Evolutionary conservation across 2,113 vertebrate genomes (phyloP).

Genomic region (Syngnathus typhle): DNA sequence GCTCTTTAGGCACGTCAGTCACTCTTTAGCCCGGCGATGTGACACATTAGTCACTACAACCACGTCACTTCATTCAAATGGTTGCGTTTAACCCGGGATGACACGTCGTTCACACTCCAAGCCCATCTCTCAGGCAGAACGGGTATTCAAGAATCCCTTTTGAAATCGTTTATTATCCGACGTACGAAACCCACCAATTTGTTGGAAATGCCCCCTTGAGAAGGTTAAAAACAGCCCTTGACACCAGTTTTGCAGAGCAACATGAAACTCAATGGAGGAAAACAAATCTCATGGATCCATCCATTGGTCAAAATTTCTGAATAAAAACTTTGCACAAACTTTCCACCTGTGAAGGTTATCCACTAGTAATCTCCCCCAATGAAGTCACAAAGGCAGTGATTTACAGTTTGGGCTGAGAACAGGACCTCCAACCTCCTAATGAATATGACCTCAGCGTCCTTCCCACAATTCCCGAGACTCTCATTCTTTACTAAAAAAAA

Average conservation of each 20-base stretch:
- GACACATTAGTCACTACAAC: constrained; percentile 53
- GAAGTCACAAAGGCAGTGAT: constrained; percentile 49
- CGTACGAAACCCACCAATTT: no score
- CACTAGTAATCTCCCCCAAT: constrained; percentile 39
- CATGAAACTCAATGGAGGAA: no score
- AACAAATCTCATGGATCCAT: no score
- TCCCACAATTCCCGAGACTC: constrained; percentile 52
- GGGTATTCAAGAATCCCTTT: background rate
- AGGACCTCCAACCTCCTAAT: constrained; percentile 55
- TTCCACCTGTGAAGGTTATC: constrained; percentile 26
- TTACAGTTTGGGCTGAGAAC: constrained; percentile 44
- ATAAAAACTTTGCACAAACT: background rate
- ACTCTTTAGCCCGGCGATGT: constrained; percentile 39
- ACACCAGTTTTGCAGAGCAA: no score
- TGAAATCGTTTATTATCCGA: no score
- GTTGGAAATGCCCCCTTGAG: no score
- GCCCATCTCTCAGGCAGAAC: constrained; percentile 16
- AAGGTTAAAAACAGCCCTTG: no score
- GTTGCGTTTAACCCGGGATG: constrained; percentile 37
- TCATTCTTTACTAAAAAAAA: constrained; percentile 30
- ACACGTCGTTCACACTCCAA: constrained; percentile 33
- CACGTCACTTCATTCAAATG: constrained; percentile 35
- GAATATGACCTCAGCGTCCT: constrained; percentile 56
- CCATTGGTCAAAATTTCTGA: constrained; percentile 1
- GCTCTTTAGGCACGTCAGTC: constrained; percentile 39